These are phyloP conservation scores for Tupiocoris notatus DNA, from an alignment of 2,888 invertebrate species.

Conservation along the genomic window DNA sequence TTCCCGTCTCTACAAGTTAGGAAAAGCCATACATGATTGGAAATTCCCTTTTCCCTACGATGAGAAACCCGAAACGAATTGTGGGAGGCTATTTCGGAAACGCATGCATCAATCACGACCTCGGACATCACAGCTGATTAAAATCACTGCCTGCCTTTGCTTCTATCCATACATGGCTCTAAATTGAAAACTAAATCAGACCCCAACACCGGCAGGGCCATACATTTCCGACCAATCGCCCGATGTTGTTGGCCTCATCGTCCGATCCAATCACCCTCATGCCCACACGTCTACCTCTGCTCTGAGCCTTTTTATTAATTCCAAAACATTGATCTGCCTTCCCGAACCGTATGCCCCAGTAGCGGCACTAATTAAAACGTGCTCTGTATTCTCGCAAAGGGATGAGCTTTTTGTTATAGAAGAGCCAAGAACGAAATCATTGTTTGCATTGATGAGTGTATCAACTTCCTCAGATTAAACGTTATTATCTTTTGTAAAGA, in stretches of 20 bases:
- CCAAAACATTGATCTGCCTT: neutral
- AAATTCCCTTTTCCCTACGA: too few relatives aligned
- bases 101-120: neutral
- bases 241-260: neutral
- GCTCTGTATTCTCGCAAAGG: neutral
- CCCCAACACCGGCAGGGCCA: neutral
- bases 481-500: too few relatives aligned
- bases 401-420: neutral
- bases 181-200: conserved; percentile 34
- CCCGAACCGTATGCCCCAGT: neutral
- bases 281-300: neutral
- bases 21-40: too few relatives aligned
- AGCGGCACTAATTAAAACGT: neutral
- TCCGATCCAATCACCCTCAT: neutral
- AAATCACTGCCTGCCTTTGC: neutral
- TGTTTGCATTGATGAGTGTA: neutral
- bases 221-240: conserved; percentile 16
- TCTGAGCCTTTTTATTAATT: neutral
- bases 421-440: neutral
- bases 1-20: too few relatives aligned
- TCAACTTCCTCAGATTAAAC: too few relatives aligned
- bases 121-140: neutral
- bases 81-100: too few relatives aligned
- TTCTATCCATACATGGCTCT: conserved; percentile 3
- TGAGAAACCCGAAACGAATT: too few relatives aligned